phyloP scores from a whole-genome alignment of 2,797 vertebrate species.

The Melanotaenia parkinsoni region DNA sequence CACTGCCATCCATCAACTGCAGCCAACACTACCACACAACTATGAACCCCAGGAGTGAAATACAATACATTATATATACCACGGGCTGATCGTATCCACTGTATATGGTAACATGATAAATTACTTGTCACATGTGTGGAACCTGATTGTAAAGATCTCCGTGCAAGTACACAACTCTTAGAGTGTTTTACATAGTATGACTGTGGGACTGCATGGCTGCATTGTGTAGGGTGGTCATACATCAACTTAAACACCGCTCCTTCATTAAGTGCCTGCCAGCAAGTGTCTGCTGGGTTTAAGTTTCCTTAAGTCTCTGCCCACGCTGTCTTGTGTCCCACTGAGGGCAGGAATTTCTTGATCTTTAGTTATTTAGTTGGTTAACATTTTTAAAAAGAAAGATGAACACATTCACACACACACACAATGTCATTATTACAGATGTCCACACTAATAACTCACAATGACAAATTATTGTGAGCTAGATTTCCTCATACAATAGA shows the following conservation, averaged over 20 bases:
- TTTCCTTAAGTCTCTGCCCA: slow-evolving; percentile 1
- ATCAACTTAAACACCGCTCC: slow-evolving; percentile 19
- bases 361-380: neutral
- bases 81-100: slow-evolving; percentile 35
- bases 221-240: neutral
- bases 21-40: slow-evolving; percentile 54
- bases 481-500: neutral
- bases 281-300: slow-evolving; percentile 5
- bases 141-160: slow-evolving; percentile 5
- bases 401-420: neutral
- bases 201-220: slow-evolving; percentile 1
- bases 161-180: slow-evolving; percentile 16
- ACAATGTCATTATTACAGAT: neutral
- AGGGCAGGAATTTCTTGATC: neutral
- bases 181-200: neutral
- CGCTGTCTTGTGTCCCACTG: neutral
- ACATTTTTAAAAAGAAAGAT: neutral
- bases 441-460: neutral
- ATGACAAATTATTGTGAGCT: neutral
- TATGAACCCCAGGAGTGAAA: slow-evolving; percentile 53
- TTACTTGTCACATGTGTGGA: slow-evolving; percentile 3
- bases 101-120: slow-evolving; percentile 17
- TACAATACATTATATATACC: slow-evolving; percentile 27
- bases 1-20: slow-evolving; percentile 75
- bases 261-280: slow-evolving; percentile 12